These are phyloP conservation scores for Spodoptera picta DNA, from an alignment of 2,888 invertebrate genomes.

Conservation along the genomic window DNA sequence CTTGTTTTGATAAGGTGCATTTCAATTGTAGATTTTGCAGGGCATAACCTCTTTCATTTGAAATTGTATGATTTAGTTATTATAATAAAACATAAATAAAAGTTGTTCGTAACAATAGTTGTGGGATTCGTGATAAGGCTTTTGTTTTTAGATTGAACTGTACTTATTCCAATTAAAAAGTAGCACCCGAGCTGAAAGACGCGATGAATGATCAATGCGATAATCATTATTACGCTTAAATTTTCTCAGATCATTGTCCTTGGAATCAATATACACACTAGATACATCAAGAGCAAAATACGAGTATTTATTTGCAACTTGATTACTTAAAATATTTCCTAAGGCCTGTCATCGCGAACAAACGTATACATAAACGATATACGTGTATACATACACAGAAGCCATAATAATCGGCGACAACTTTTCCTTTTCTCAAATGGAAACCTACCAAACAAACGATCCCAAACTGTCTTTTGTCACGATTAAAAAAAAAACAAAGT, in stretches of 20 bases:
- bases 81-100: conserved; percentile 7
- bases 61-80: conserved; percentile 31
- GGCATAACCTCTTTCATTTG: conserved; percentile 12
- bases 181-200: too few relatives aligned
- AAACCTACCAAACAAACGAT: conserved; percentile 35
- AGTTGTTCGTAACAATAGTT: not conserved
- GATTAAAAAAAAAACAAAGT: conserved; percentile 68
- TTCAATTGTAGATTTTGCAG: conserved; percentile 21
- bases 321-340: too few relatives aligned
- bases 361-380: not conserved
- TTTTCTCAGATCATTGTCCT: too few relatives aligned
- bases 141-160: too few relatives aligned
- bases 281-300: too few relatives aligned
- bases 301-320: too few relatives aligned
- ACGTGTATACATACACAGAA: conserved; percentile 5
- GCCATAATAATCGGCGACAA: conserved; percentile 33
- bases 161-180: too few relatives aligned
- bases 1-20: conserved; percentile 22
- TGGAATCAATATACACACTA: too few relatives aligned
- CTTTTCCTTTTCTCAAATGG: conserved; percentile 38
- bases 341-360: not conserved
- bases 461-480: conserved; percentile 74
- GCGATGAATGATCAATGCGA: too few relatives aligned
- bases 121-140: not conserved
- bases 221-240: too few relatives aligned